phyloP scores from a whole-genome alignment of 2,113 vertebrate species.

The Sebastes fasciatus region DNA sequence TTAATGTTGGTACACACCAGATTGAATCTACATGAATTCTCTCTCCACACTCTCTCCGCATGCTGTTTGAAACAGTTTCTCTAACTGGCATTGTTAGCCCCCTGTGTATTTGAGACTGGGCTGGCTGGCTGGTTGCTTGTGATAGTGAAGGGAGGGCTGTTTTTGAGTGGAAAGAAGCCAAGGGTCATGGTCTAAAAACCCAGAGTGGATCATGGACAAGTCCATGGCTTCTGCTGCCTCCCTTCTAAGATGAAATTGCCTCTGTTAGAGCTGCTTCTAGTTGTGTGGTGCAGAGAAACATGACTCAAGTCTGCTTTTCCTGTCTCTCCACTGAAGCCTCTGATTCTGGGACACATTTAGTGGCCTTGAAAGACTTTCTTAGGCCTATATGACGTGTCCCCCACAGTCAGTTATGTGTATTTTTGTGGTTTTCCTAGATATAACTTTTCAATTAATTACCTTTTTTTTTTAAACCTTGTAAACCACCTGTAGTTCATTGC shows the following conservation, averaged over 20 bases:
- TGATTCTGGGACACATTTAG: background rate
- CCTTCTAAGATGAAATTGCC: conserved; percentile 39
- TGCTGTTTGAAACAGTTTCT: background rate
- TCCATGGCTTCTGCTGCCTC: conserved; percentile 30
- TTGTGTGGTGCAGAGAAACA: conserved; percentile 25
- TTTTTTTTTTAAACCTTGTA: background rate
- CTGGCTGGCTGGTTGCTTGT: background rate
- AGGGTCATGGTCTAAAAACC: conserved; percentile 49
- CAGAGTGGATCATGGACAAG: conserved; percentile 40
- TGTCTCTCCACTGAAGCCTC: conserved; percentile 3
- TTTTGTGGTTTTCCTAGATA: background rate
- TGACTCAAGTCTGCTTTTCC: background rate
- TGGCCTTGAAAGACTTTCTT: conserved; percentile 10
- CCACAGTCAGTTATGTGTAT: background rate
- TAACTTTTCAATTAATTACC: background rate
- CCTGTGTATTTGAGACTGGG: background rate
- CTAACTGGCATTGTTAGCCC: background rate
- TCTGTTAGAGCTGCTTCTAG: conserved; percentile 27
- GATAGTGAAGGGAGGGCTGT: background rate
- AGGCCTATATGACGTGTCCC: background rate
- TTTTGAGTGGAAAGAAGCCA: conserved; percentile 8
- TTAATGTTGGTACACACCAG: conserved; percentile 10
- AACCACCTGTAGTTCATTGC: background rate
- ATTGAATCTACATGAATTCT: conserved; percentile 18
- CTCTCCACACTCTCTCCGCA: background rate